Conservation (phyloP, 2,113 vertebrate genomes). For the Gavia stellata region DNA sequence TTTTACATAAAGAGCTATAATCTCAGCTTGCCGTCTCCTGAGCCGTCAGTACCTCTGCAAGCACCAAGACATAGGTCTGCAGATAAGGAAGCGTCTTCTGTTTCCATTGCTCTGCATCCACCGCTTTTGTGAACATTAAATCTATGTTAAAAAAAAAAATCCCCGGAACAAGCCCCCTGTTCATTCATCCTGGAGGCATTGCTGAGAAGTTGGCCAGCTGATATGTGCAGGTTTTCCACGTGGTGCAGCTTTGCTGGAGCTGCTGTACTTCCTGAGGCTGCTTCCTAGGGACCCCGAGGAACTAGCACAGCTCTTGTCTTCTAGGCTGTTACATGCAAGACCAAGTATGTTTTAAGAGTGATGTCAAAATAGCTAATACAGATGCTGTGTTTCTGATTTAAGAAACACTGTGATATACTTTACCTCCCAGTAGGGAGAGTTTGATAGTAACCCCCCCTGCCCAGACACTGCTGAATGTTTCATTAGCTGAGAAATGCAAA, state of each 20-base stretch:
- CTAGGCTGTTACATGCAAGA: neutral
- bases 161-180: neutral
- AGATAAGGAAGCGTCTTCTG: neutral
- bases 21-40: neutral
- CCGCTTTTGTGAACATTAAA: neutral
- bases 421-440: neutral
- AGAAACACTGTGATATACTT: neutral
- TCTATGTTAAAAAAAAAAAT: neutral
- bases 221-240: neutral
- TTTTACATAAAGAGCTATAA: conserved; percentile 16
- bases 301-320: neutral
- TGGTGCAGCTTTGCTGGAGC: neutral
- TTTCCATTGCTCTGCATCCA: neutral
- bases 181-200: neutral
- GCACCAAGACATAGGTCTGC: neutral
- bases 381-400: conserved; percentile 14
- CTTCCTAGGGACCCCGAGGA: neutral
- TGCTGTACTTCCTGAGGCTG: neutral
- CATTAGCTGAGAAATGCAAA: neutral
- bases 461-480: conserved; percentile 1
- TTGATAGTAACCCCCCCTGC: neutral
- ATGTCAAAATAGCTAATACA: conserved; percentile 17
- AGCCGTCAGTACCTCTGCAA: neutral
- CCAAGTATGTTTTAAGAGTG: neutral
- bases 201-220: neutral